Base-by-base conservation (phyloP, 2,888 invertebrate species). In the Brachylomia viminalis region DNA sequence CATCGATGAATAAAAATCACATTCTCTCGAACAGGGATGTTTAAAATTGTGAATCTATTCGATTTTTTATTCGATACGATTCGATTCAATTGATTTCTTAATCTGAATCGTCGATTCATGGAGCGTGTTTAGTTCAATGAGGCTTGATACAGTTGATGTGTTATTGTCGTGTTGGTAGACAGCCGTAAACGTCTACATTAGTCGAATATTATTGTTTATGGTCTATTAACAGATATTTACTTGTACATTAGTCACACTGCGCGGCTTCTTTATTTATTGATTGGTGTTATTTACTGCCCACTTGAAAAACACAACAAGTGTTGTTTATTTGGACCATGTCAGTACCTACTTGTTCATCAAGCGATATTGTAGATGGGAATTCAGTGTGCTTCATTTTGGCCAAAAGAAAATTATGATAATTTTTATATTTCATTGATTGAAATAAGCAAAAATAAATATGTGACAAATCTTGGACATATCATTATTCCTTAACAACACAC, bases 181-280 rank as follows among this genome's bases (percentile, higher is more conserved):
- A 92, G 91, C 94, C 94, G 92, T 94, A 94, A 95, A 95, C 91
- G 95, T 93, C 94, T 93, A 89, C 94, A 94, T 94, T 94, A 95
- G 93, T 93, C 90, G 92, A 92, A 92, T 92, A 91, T 92, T 92
- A 92, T 93, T 94, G 93, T 95, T 95, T 93, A 95, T 93, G 89
- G 92, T 91, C 92, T 92, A 92, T 93, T 91, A 90, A 83, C 90
- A 91, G 90, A 90, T 91, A 91, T 92, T 93, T 90, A 90, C 89
- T 91, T 87, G 88, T 84, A 85, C 90, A 91, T 93, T 91, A 90
- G 90, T 92, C 84, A 90, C 88, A 87, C 82, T 88, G 67, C 74
- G 87, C 88, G 86, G 87, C 85, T 91, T 90, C 86, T 87, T 88
- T 86, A 85, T 82, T 76, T 75, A 78, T 83, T 77, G 70, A 74